phyloP scores from a whole-genome alignment of 2,888 invertebrate species.

The Lamproptera curius region DNA sequence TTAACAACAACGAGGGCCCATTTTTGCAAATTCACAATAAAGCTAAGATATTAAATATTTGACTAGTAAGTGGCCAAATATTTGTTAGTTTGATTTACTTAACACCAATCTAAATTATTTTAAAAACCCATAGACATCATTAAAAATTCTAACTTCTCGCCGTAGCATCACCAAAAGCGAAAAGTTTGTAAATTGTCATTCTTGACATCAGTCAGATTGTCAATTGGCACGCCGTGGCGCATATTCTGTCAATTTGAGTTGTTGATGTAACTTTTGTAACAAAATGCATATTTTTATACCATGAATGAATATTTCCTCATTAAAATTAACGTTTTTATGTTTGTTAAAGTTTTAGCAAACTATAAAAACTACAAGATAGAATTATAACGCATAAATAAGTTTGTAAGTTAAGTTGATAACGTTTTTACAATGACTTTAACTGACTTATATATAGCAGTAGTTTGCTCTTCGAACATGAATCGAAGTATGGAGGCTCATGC shows the following conservation, averaged over 20 bases:
- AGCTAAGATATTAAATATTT: too few relatives aligned
- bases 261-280: conserved; percentile 5
- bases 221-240: conserved; percentile 17
- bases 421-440: conserved; percentile 36
- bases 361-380: background rate
- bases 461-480: conserved; percentile 99
- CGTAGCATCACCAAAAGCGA: too few relatives aligned
- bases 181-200: too few relatives aligned
- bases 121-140: too few relatives aligned
- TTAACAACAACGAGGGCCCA: too few relatives aligned
- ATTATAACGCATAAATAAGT: too few relatives aligned
- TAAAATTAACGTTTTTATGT: conserved; percentile 6
- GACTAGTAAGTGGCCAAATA: too few relatives aligned
- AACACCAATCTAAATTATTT: too few relatives aligned
- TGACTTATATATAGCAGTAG: conserved; percentile 91
- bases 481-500: conserved; percentile 99
- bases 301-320: conserved; percentile 10
- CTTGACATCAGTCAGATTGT: too few relatives aligned
- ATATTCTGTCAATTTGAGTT: conserved; percentile 8
- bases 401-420: background rate
- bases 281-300: conserved; percentile 19
- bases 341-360: conserved; percentile 5
- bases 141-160: too few relatives aligned
- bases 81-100: too few relatives aligned
- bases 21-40: too few relatives aligned